Conservation (phyloP, 2,113 vertebrate species). For the Mixornis gularis region DNA sequence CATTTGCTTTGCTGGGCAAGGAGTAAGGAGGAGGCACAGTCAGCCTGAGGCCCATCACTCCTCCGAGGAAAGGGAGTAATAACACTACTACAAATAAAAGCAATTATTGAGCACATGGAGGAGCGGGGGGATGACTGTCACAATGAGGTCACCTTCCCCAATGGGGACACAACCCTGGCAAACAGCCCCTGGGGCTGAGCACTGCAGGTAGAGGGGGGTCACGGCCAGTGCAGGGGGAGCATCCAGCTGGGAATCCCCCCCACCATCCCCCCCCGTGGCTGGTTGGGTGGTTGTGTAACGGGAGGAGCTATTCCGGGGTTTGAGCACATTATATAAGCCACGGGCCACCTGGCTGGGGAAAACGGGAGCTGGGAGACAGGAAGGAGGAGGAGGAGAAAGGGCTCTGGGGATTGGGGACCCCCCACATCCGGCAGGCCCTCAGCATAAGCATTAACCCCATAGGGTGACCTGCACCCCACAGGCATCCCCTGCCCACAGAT, state of each 20-base stretch:
- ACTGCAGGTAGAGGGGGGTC: background rate
- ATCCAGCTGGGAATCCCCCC: background rate
- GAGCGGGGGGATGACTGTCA: background rate
- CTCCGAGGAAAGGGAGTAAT: background rate
- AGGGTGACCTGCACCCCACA: background rate
- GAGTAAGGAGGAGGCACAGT: background rate
- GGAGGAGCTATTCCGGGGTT: slow-evolving; percentile 54
- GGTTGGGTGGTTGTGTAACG: slow-evolving; percentile 48
- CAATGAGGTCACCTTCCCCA: background rate
- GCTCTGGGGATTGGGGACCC: background rate
- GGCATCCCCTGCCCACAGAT: background rate
- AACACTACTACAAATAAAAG: background rate
- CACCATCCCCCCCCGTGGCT: background rate
- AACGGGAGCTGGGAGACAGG: background rate
- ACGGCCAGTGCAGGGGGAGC: background rate
- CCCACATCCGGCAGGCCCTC: background rate
- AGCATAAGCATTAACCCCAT: background rate
- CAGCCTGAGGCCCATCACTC: background rate
- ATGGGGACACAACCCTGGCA: accelerated
- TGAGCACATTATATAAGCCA: slow-evolving; percentile 63
- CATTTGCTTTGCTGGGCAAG: background rate
- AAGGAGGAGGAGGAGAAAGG: background rate
- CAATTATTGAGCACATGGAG: background rate
- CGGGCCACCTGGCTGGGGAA: slow-evolving; percentile 44
- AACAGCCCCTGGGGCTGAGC: accelerated